A percentile compares a stretch with the other conserved stretches of the same genome.
These are phyloP conservation scores for Anthoscopus minutus DNA, from an alignment of 2,113 vertebrate genomes.

Conservation along the genomic window DNA sequence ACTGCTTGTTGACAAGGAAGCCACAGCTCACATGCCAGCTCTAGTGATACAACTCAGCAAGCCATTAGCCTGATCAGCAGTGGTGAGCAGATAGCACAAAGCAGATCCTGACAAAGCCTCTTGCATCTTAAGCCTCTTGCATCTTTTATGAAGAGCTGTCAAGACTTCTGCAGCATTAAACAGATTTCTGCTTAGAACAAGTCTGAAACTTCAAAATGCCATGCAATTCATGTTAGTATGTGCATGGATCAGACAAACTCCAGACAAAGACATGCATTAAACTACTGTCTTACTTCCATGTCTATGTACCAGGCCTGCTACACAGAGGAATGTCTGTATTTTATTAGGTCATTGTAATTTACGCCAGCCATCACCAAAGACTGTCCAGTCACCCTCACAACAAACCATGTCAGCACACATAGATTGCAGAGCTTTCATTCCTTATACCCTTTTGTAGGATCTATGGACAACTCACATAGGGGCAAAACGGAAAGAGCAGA, in stretches of 20 bases:
- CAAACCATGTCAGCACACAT: not conserved
- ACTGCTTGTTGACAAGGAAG: not conserved
- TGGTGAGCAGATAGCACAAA: not conserved
- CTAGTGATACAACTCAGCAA: not conserved
- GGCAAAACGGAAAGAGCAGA: not conserved
- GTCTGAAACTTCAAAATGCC: not conserved
- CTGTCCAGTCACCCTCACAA: not conserved
- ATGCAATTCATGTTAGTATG: not conserved
- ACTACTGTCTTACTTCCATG: not conserved
- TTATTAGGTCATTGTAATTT: not conserved
- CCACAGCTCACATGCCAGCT: not conserved
- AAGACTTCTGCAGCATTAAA: not conserved
- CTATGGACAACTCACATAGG: fast-evolving
- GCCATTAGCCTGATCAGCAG: not conserved
- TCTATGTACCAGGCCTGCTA: not conserved
- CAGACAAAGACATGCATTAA: not conserved
- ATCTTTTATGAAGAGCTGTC: not conserved
- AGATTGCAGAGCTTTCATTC: not conserved
- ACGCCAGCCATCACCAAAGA: not conserved
- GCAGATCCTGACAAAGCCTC: not conserved
- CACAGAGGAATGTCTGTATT: not conserved
- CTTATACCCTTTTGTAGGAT: not conserved
- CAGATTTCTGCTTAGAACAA: not conserved
- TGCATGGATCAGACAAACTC: not conserved
- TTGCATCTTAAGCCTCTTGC: not conserved